Conservation (phyloP, 2,797 vertebrate species). For the Molossus alvarezi region DNA sequence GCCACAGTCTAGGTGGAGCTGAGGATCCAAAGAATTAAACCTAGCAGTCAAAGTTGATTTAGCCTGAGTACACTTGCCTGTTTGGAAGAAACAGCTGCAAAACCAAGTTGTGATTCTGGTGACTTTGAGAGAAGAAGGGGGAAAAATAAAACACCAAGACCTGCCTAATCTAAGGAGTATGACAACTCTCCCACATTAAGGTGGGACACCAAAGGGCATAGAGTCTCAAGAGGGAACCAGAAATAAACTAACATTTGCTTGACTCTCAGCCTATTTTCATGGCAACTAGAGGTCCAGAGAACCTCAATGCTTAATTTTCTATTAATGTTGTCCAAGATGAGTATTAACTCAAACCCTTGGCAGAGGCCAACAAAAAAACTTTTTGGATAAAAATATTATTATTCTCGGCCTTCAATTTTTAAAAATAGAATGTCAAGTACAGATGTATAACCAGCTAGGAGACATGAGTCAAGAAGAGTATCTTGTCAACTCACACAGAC, state of each 20-base stretch:
- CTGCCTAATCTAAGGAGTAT: neutral
- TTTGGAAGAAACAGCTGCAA: neutral
- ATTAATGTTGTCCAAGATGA: neutral
- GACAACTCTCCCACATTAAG: neutral
- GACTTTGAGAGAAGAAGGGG: neutral
- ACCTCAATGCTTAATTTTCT: neutral
- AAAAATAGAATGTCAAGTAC: neutral
- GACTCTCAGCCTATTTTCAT: neutral
- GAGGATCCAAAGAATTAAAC: neutral
- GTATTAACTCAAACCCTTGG: neutral
- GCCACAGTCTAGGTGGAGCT: neutral
- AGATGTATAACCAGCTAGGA: constrained; percentile 9
- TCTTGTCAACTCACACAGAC: neutral
- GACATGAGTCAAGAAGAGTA: neutral
- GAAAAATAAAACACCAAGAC: neutral
- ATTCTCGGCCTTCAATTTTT: neutral
- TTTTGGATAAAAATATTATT: constrained; percentile 24
- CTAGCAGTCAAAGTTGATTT: neutral
- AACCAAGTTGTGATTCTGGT: neutral
- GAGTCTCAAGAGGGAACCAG: neutral
- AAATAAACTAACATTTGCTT: neutral
- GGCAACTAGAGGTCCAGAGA: neutral
- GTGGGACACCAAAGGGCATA: neutral
- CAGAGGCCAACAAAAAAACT: neutral
- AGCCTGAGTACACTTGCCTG: neutral